These are phyloP conservation scores for Agrochola lychnidis DNA, from an alignment of 2,888 invertebrate genomes.

Conservation along the genomic window DNA sequence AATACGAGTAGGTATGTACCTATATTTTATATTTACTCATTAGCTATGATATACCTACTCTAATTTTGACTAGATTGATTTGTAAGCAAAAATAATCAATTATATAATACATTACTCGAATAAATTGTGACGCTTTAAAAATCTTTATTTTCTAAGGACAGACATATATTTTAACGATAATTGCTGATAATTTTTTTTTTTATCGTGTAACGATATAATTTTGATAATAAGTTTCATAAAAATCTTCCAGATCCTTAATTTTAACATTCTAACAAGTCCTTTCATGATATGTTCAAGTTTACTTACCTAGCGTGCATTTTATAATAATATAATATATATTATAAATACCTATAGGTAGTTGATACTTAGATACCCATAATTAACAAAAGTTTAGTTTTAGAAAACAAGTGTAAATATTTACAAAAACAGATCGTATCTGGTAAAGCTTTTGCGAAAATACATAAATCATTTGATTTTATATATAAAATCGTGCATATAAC, in stretches of 20 bases:
- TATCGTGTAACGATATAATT: slow-evolving; percentile 12
- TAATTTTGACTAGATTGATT: slow-evolving; percentile 15
- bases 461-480: slow-evolving; percentile 13
- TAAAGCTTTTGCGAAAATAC: slow-evolving; percentile 24
- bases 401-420: slow-evolving; percentile 48
- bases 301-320: slow-evolving; percentile 49
- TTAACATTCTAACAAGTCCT: slow-evolving; percentile 39
- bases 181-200: slow-evolving; percentile 8
- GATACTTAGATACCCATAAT: slow-evolving; percentile 1
- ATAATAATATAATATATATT: slow-evolving; percentile 5
- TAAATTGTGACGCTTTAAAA: slow-evolving; percentile 10
- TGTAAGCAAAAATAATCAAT: not conserved
- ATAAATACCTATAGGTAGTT: slow-evolving; percentile 1
- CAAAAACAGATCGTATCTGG: slow-evolving; percentile 63
- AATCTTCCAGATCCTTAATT: slow-evolving; percentile 25
- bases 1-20: slow-evolving; percentile 8
- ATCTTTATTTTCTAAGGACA: slow-evolving; percentile 4
- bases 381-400: slow-evolving; percentile 15
- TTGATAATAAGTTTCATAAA: slow-evolving; percentile 17
- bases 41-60: not conserved
- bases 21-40: not conserved
- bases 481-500: slow-evolving; percentile 10
- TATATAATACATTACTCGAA: not conserved
- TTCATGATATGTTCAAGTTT: slow-evolving; percentile 69
- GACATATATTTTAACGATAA: slow-evolving; percentile 1